Evolutionary conservation across 2,113 vertebrate species (phyloP).

Genomic region (Perognathus longimembris): DNA sequence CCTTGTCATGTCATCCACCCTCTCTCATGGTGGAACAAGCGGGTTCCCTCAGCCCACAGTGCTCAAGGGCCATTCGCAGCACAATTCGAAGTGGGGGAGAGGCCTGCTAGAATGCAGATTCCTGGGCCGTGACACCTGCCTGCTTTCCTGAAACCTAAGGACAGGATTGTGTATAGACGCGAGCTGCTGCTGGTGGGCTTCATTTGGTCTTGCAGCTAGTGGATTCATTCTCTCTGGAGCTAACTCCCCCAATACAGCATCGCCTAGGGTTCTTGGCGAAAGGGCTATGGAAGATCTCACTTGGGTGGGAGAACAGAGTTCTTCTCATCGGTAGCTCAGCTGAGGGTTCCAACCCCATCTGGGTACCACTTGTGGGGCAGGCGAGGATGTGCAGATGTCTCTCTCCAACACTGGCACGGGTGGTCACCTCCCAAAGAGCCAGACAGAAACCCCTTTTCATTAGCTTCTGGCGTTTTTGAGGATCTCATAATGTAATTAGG

Average conservation of each 20-base stretch:
- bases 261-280: constrained; percentile 27
- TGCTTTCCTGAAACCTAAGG: constrained; percentile 19
- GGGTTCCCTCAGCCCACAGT: background rate
- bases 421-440: constrained; percentile 77
- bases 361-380: constrained; percentile 77
- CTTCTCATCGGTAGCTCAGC: constrained; percentile 38
- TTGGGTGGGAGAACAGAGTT: constrained; percentile 59
- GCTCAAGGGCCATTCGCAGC: background rate
- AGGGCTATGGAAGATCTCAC: constrained; percentile 60
- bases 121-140: background rate
- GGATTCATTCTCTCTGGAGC: background rate
- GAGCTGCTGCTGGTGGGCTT: background rate
- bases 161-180: background rate
- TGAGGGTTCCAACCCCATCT: constrained; percentile 74
- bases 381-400: constrained; percentile 64
- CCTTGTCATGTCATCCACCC: background rate
- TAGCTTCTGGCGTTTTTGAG: constrained; percentile 55
- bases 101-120: background rate
- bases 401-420: constrained; percentile 66
- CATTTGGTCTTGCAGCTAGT: background rate
- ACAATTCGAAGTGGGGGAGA: background rate
- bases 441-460: constrained; percentile 58
- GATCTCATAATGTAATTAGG: constrained; percentile 64
- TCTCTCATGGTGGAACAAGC: background rate
- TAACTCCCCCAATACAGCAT: background rate